Evolutionary conservation across 2,797 vertebrate genomes (phyloP).

Genomic region (Brachyalestes nurse): DNA sequence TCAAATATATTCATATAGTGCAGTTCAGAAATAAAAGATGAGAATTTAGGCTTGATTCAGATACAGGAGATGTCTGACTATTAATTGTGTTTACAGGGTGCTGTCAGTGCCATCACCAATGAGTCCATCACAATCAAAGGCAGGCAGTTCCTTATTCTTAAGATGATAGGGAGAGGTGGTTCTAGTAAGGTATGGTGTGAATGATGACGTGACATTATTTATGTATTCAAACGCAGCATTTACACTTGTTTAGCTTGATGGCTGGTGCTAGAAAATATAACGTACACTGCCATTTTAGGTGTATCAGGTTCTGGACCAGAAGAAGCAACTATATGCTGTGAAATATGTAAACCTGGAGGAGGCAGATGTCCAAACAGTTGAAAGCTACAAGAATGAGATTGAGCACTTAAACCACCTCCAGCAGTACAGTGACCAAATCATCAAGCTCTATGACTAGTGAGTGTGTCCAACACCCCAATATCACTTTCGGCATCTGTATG

Average conservation of each 20-base stretch:
- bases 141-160: constrained; percentile 89
- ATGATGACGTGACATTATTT: background rate
- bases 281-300: constrained; percentile 75
- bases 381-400: constrained; percentile 97
- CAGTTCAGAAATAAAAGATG: no score
- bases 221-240: background rate
- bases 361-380: constrained; percentile 88
- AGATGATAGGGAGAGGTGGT: constrained; percentile 94
- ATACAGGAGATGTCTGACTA: background rate
- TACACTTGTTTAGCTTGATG: background rate
- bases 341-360: constrained; percentile 94
- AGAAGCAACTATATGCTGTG: constrained; percentile 91
- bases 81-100: constrained; percentile 61
- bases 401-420: constrained; percentile 92
- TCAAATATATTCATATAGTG: no score
- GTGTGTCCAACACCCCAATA: constrained; percentile 56
- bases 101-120: constrained; percentile 72
- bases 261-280: background rate
- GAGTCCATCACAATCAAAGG: constrained; percentile 90
- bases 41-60: background rate
- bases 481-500: background rate
- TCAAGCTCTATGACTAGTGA: constrained; percentile 95
- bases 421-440: constrained; percentile 95
- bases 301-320: constrained; percentile 93
- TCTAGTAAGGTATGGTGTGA: constrained; percentile 89